phyloP scores from a whole-genome alignment of 2,888 invertebrate species.

The Griposia aprilina region DNA sequence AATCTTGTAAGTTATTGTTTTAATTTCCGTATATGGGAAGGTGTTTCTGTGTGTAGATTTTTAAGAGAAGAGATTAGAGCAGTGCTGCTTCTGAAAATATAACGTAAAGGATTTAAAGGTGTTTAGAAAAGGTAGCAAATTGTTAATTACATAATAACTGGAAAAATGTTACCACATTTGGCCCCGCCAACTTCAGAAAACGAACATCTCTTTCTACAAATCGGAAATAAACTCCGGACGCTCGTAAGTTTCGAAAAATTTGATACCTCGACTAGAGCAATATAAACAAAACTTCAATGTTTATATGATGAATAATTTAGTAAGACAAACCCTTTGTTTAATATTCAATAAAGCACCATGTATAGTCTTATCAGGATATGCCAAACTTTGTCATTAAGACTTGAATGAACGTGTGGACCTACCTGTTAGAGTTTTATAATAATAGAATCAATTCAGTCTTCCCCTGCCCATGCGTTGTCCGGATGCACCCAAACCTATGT shows the following conservation, averaged over 20 bases:
- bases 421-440: not conserved
- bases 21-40: not conserved
- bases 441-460: slow-evolving; percentile 41
- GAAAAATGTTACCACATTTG: not conserved
- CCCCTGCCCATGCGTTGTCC: no score
- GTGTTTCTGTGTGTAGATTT: not conserved
- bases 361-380: not conserved
- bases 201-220: not conserved
- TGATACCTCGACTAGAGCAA: not conserved
- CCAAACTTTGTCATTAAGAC: not conserved
- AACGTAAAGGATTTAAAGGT: not conserved
- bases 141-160: not conserved
- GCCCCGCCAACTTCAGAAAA: not conserved
- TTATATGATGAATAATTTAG: not conserved
- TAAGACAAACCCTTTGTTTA: not conserved
- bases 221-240: not conserved
- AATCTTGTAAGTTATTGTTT: not conserved
- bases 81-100: not conserved
- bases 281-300: not conserved
- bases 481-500: not conserved
- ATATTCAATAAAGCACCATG: not conserved
- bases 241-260: not conserved
- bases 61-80: not conserved
- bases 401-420: slow-evolving; percentile 11
- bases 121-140: not conserved